Base-by-base conservation (phyloP, 2,888 invertebrate species). In the Standfussiana lucernea region DNA sequence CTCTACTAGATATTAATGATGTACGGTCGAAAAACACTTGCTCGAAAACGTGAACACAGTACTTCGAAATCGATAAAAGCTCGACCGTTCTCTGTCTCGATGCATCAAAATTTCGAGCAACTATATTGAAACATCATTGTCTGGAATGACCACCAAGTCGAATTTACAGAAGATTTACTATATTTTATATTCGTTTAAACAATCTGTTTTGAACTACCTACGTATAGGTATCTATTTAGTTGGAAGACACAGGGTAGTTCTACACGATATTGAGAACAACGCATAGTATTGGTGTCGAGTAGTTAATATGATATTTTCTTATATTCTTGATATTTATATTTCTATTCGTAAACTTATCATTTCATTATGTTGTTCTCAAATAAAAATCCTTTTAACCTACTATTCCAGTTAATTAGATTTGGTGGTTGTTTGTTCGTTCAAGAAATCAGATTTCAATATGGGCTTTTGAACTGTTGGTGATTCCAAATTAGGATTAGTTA, bases 1-100 rank as follows among this genome's bases (percentile, higher is more conserved):
- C 11, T 13, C 37, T 65, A 53, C 13, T 64, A 53, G 18, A 59
- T 15, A 68, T 77, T 40, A 76, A 67, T 77, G 15, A 77, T n/a
- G 11, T 32, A 6, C 32, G 37, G 28, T 70, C 28, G 40, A 40
- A 69, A 53, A 24, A 32, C 10, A 28, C 15, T 61, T 32, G 32
- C 6, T 45, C 11, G 21, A 53, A 35, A 64, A 72, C n/a, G 15
- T n/a, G 42, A 35, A 11, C 21, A 24, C 50, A 11, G 50, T 50
- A 61, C 50, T 75, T 42, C 8, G 7, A 62, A 62, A 50, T 75
- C 18, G 5, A 42, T 35, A n/a, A n/a, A 7, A 42, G 18, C 18
- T 11, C 18, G 7, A 35, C 15, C n/a, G 40, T 40, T 61, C 21
- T 62, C 10, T 42, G n/a, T 24, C 28, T 74, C 5, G 37, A 28